These are phyloP conservation scores for Brachypteracias leptosomus DNA, from an alignment of 2,113 vertebrate genomes.

Conservation along the genomic window DNA sequence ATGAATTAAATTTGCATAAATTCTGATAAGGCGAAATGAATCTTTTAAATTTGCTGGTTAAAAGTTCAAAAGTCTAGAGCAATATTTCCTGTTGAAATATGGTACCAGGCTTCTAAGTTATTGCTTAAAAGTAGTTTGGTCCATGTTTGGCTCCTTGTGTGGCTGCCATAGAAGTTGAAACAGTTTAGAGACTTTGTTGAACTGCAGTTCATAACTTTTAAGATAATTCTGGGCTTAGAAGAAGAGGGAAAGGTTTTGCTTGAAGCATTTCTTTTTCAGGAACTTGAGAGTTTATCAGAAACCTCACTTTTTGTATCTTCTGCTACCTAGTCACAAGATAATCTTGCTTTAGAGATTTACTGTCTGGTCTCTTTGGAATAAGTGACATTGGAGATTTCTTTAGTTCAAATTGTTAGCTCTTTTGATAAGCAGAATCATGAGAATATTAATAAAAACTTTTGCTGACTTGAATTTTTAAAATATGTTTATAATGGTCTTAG, in stretches of 20 bases:
- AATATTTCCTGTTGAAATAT: not conserved
- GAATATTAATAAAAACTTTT: not conserved
- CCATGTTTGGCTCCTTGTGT: rapidly evolving
- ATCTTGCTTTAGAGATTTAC: not conserved
- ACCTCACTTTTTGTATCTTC: not conserved
- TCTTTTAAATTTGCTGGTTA: not conserved
- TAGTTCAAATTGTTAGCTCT: not conserved
- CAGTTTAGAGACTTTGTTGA: not conserved
- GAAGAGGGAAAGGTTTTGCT: not conserved
- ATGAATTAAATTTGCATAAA: not conserved
- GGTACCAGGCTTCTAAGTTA: not conserved
- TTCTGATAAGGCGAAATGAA: not conserved
- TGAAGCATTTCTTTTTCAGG: not conserved
- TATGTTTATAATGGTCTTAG: not conserved
- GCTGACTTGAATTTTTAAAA: not conserved
- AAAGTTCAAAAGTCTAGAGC: not conserved
- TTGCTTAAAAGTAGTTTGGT: not conserved
- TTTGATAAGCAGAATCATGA: not conserved
- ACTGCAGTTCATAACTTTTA: not conserved
- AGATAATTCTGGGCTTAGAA: not conserved
- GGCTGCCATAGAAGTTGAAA: not conserved
- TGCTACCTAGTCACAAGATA: not conserved
- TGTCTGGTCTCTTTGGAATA: not conserved
- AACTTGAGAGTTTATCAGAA: not conserved
- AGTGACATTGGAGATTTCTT: not conserved